phyloP scores from a whole-genome alignment of 2,797 vertebrate genomes.

The Bryconaethiops microstoma region DNA sequence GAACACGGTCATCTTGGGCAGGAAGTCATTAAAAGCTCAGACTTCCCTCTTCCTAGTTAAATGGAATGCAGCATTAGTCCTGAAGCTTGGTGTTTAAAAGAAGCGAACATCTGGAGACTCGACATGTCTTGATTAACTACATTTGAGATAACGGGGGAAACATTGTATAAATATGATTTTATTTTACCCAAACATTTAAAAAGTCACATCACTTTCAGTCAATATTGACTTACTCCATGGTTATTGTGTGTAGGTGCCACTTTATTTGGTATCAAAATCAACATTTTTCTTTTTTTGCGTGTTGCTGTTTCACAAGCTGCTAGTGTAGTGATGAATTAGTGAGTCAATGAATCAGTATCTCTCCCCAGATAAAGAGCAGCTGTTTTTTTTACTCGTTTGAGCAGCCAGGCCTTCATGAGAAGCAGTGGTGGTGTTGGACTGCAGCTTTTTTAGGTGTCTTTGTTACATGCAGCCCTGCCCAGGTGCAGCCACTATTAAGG shows the following conservation, averaged over 20 bases:
- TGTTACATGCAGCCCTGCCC: not conserved
- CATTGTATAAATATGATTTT: not conserved
- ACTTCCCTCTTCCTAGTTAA: no score
- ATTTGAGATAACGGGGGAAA: not conserved
- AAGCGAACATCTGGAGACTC: not conserved
- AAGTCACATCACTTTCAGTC: not conserved
- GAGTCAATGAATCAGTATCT: conserved; percentile 22
- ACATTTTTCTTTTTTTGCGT: not conserved
- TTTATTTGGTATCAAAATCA: conserved; percentile 1
- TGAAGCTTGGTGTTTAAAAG: not conserved
- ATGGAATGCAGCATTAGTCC: no score
- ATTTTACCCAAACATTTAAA: not conserved
- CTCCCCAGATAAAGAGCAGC: conserved; percentile 1
- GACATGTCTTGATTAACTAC: not conserved
- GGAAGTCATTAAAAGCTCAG: no score
- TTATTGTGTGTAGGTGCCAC: not conserved
- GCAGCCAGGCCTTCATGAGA: not conserved
- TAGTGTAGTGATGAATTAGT: conserved; percentile 5
- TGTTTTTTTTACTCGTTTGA: conserved; percentile 7
- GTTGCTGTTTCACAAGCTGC: conserved; percentile 23
- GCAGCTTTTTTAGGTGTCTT: not conserved
- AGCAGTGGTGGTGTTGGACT: not conserved
- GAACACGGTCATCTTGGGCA: no score
- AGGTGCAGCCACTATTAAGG: conserved; percentile 26
- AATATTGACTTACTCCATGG: not conserved